A percentile compares a stretch with the other conserved stretches of the same genome.
Evolutionary conservation across 2,113 vertebrate species (phyloP).

Genomic region (Bubo blakistoni): DNA sequence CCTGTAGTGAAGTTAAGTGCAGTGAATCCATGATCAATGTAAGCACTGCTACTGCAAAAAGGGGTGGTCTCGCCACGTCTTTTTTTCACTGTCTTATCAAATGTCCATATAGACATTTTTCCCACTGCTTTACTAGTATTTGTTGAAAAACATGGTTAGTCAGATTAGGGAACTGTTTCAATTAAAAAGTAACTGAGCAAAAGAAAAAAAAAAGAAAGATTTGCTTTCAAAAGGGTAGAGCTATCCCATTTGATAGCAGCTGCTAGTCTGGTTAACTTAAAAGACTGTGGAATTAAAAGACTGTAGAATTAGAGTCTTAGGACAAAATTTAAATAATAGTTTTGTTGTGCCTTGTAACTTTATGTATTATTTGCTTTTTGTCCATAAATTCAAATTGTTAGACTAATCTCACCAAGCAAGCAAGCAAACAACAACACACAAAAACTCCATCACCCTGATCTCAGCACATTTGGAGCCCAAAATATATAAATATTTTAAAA

Average conservation of each 20-base stretch:
- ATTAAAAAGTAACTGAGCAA: background rate
- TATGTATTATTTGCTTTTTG: background rate
- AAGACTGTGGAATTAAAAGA: background rate
- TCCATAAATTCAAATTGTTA: background rate
- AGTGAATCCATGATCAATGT: background rate
- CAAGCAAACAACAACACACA: background rate
- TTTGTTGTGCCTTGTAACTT: background rate
- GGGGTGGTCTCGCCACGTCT: background rate
- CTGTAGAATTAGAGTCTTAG: background rate
- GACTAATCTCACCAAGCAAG: background rate
- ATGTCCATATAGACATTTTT: background rate
- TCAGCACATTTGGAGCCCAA: background rate
- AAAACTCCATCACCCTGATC: background rate
- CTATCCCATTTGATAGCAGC: background rate
- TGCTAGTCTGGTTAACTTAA: background rate
- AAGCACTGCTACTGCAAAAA: background rate
- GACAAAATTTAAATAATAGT: background rate
- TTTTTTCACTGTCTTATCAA: background rate
- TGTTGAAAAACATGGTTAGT: background rate
- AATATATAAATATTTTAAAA: background rate
- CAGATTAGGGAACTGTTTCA: background rate
- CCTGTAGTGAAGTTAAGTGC: background rate
- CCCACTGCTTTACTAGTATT: background rate
- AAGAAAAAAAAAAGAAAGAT: rapidly evolving
- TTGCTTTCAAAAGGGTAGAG: background rate